A percentile compares a stretch with the other conserved stretches of the same genome.
phyloP scores from a whole-genome alignment of 2,888 invertebrate genomes.

The Helicoverpa assulta region DNA sequence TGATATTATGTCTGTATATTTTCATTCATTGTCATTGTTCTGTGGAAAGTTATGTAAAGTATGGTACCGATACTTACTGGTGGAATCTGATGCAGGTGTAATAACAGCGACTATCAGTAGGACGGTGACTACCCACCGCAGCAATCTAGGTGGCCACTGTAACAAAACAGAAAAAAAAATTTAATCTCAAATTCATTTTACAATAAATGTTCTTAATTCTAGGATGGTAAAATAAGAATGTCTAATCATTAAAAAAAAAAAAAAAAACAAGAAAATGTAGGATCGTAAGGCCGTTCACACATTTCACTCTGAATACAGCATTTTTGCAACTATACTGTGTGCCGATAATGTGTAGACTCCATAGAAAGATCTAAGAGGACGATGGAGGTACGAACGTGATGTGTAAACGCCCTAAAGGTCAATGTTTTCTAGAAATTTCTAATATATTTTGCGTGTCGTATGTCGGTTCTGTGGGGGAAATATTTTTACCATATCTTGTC shows the following conservation, averaged over 20 bases:
- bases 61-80: constrained; percentile 85
- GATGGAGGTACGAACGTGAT: no score
- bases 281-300: no score
- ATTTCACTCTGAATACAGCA: no score
- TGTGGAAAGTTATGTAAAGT: not conserved
- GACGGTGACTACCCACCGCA: constrained; percentile 89
- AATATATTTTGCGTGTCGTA: constrained; percentile 28
- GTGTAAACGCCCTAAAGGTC: constrained; percentile 20
- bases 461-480: constrained; percentile 27
- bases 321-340: no score
- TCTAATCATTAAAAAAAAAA: no score
- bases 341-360: no score
- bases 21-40: no score
- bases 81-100: constrained; percentile 89
- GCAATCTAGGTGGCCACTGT: constrained; percentile 91
- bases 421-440: constrained; percentile 27
- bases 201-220: constrained; percentile 27
- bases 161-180: constrained; percentile 77
- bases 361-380: no score
- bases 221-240: no score
- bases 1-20: no score
- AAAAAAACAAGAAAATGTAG: no score
- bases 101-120: constrained; percentile 89
- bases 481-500: constrained; percentile 54
- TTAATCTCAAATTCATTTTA: constrained; percentile 16